A percentile compares a stretch with the other conserved stretches of the same genome.
These are phyloP conservation scores for Sus scrofa DNA, from an alignment of 2,113 vertebrate genomes.

Conservation along the genomic window T2T-Sscrofa CM000812.6:42796001-42796500, in stretches of 20 bases:
- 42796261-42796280: background rate
- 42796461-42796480: background rate
- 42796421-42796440: slow-evolving; percentile 62
- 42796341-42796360: background rate
- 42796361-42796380: background rate
- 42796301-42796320: background rate
- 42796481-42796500: background rate
- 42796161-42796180: slow-evolving; percentile 66
- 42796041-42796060: background rate
- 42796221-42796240: background rate
- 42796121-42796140: slow-evolving; percentile 57
- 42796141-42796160: background rate
- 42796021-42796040: background rate
- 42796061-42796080: slow-evolving; percentile 8
- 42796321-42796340: background rate
- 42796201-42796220: background rate
- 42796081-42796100: slow-evolving; percentile 34
- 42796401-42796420: slow-evolving; percentile 48
- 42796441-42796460: slow-evolving; percentile 51
- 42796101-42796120: background rate
- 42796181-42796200: slow-evolving; percentile 30
- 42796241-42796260: slow-evolving; percentile 22
- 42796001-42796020: background rate
- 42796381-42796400: slow-evolving; percentile 7
- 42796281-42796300: background rate